Conservation (phyloP, 2,797 vertebrate species). For the Trachurus trachurus region DNA sequence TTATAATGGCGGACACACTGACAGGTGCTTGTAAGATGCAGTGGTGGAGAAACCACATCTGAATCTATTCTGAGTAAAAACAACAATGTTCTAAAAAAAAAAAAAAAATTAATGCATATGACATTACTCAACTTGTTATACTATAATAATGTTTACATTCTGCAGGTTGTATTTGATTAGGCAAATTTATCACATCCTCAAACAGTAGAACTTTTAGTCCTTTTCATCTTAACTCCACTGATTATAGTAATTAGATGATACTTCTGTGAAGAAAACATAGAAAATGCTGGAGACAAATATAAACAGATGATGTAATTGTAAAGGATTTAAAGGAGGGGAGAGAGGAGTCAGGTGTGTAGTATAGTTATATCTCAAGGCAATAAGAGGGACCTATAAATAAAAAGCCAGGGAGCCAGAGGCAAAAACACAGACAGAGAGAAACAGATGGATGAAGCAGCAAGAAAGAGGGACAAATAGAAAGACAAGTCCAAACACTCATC, state of each 20-base stretch:
- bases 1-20: background rate
- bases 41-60: background rate
- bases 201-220: background rate
- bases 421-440: constrained; percentile 1
- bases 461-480: background rate
- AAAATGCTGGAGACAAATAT: background rate
- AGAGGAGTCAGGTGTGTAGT: constrained; percentile 6
- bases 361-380: background rate
- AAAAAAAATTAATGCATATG: background rate
- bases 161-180: too few relatives aligned
- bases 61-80: background rate
- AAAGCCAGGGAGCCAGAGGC: background rate
- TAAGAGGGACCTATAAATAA: constrained; percentile 6
- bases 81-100: background rate
- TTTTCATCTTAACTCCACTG: background rate
- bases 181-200: background rate
- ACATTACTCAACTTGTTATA: background rate
- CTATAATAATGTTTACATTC: background rate
- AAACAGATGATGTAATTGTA: background rate
- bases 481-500: background rate
- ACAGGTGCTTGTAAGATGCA: background rate
- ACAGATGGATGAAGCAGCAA: background rate
- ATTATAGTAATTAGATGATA: background rate
- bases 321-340: constrained; percentile 15
- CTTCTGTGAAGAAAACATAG: background rate